Conservation (phyloP, 2,888 invertebrate genomes). For the Athetis lepigone region DNA sequence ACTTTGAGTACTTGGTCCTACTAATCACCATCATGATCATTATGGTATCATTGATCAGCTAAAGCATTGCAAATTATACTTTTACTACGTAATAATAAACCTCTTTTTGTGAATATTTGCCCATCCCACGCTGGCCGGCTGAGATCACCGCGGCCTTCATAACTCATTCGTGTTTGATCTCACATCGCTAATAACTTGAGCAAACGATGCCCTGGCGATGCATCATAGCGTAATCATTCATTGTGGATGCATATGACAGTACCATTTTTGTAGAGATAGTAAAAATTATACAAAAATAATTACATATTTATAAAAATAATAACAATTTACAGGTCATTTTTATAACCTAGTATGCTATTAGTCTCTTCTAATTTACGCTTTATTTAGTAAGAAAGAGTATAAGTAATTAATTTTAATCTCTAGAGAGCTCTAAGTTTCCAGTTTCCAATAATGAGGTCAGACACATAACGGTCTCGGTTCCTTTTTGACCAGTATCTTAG, state of each 20-base stretch:
- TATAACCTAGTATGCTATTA: too few species aligned
- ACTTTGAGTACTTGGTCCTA: too few species aligned
- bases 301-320: background rate
- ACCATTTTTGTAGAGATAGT: constrained; percentile 12
- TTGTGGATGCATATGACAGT: constrained; percentile 30
- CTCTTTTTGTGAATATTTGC: constrained; percentile 52
- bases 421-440: background rate
- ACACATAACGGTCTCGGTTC: constrained; percentile 24
- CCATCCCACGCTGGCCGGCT: constrained; percentile 62
- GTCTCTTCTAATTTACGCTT: too few species aligned
- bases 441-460: constrained; percentile 16
- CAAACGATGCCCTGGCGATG: constrained; percentile 46
- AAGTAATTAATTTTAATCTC: too few species aligned
- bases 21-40: too few species aligned
- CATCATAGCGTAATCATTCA: constrained; percentile 45
- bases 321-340: too few species aligned
- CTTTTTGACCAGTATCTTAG: constrained; percentile 24
- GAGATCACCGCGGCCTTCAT: constrained; percentile 65
- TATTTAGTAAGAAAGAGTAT: too few species aligned
- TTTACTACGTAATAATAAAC: constrained; percentile 47
- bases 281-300: constrained; percentile 24
- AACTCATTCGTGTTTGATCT: constrained; percentile 56
- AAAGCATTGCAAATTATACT: constrained; percentile 32
- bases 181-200: constrained; percentile 52
- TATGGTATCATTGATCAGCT: constrained; percentile 17